Percentiles rank a stretch among this genome's conserved stretches.
Evolutionary conservation across 2,888 invertebrate species (phyloP).

Genomic region (Sclerodermus sp.): DNA sequence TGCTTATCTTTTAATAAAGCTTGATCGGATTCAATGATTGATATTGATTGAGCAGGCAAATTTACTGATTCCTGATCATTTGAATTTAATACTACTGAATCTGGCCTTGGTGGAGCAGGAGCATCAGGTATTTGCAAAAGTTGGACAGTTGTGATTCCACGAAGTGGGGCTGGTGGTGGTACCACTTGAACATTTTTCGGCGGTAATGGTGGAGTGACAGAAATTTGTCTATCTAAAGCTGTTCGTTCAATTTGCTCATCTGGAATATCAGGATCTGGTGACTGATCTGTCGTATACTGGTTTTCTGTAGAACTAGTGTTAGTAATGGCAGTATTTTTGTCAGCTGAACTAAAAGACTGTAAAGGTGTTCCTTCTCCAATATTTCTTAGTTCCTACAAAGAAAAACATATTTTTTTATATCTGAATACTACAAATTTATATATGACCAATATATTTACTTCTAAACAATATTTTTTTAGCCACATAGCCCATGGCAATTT

Average conservation of each 20-base stretch:
- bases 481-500: conserved; percentile 73
- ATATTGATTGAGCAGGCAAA: conserved; percentile 3
- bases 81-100: conserved; percentile 30
- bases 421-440: conserved; percentile 1
- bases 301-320: not conserved
- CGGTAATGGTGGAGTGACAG: conserved; percentile 52
- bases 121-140: conserved; percentile 49
- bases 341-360: conserved; percentile 14
- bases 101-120: conserved; percentile 53
- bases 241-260: conserved; percentile 10
- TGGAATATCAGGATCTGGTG: conserved; percentile 1
- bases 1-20: conserved; percentile 7
- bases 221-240: conserved; percentile 41
- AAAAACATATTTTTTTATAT: conserved; percentile 1
- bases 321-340: conserved; percentile 4
- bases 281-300: conserved; percentile 4
- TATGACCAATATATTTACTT: conserved; percentile 28
- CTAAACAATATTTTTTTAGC: conserved; percentile 49
- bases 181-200: conserved; percentile 48
- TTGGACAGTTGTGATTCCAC: conserved; percentile 48
- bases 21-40: conserved; percentile 8
- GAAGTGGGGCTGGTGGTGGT: conserved; percentile 52
- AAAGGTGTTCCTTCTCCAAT: conserved; percentile 45
- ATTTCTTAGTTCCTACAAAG: conserved; percentile 39
- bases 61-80: not conserved